These are phyloP conservation scores for Dromiciops gliroides DNA, from an alignment of 2,113 vertebrate species.

Conservation along the genomic window DNA sequence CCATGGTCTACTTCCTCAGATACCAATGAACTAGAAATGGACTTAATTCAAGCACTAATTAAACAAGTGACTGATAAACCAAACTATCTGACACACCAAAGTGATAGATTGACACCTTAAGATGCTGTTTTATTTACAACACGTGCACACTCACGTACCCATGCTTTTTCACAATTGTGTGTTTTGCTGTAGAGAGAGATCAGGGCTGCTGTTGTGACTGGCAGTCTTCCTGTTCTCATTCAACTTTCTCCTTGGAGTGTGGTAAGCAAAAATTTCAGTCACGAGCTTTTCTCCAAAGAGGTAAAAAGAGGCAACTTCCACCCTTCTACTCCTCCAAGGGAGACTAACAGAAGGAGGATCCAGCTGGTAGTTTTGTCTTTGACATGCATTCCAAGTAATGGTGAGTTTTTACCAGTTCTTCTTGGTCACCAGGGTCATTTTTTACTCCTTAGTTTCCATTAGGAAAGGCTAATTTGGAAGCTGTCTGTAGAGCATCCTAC, in stretches of 20 bases:
- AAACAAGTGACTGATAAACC: neutral
- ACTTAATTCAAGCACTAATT: neutral
- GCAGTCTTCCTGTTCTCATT: neutral
- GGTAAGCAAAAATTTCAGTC: neutral
- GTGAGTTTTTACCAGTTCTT: neutral
- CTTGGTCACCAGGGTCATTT: conserved; percentile 14
- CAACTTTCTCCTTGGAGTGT: neutral
- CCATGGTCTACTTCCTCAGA: neutral
- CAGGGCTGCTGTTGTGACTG: neutral
- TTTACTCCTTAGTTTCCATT: conserved; percentile 36
- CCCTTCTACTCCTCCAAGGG: neutral
- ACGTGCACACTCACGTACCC: no score
- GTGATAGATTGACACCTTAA: neutral
- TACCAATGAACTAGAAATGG: neutral
- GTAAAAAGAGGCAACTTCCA: neutral
- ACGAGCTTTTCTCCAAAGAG: neutral
- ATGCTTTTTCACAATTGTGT: neutral
- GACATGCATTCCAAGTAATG: neutral
- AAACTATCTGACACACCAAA: neutral
- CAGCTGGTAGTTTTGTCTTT: conserved; percentile 4
- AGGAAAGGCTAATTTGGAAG: conserved; percentile 58
- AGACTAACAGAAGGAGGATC: neutral
- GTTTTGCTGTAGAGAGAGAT: neutral
- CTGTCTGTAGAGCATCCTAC: neutral
- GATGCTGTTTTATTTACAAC: neutral